phyloP scores from a whole-genome alignment of 2,113 vertebrate species.

The Solea senegalensis region DNA sequence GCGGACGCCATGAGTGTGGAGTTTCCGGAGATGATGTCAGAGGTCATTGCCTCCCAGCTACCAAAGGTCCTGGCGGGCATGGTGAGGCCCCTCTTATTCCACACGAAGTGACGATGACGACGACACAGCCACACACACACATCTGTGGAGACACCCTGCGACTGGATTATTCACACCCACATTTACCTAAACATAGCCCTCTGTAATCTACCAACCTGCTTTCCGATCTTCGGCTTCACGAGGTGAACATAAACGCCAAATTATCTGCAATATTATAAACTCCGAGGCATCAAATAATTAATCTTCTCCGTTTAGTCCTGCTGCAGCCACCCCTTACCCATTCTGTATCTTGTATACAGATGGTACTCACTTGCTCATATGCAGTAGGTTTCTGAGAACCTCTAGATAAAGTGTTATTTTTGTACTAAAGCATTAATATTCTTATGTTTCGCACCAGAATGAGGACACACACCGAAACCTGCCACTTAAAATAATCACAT shows the following conservation, averaged over 20 bases:
- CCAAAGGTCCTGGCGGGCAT: constrained; percentile 98
- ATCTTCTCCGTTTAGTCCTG: constrained; percentile 14
- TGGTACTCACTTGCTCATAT: constrained; percentile 1
- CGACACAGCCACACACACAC: background rate
- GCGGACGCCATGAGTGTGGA: constrained; percentile 94
- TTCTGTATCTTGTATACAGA: constrained; percentile 10
- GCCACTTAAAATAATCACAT: background rate
- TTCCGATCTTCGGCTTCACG: background rate
- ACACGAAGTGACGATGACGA: constrained; percentile 85
- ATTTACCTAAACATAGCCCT: constrained; percentile 6
- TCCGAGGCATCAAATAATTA: constrained; percentile 26
- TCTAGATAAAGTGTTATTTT: constrained; percentile 30
- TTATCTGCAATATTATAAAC: constrained; percentile 11
- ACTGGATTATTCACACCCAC: constrained; percentile 26
- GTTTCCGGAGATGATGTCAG: constrained; percentile 99
- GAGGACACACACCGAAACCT: background rate
- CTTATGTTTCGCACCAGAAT: background rate
- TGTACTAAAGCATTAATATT: constrained; percentile 10
- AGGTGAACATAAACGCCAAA: constrained; percentile 7
- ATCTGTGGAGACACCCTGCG: constrained; percentile 15
- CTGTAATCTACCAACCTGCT: constrained; percentile 23
- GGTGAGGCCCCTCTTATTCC: constrained; percentile 97
- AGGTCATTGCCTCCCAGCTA: constrained; percentile 95
- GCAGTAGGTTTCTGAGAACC: background rate
- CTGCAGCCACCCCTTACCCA: constrained; percentile 7